Conservation (phyloP, 2,888 invertebrate genomes). For the Pseudolycoriella hygida region DNA sequence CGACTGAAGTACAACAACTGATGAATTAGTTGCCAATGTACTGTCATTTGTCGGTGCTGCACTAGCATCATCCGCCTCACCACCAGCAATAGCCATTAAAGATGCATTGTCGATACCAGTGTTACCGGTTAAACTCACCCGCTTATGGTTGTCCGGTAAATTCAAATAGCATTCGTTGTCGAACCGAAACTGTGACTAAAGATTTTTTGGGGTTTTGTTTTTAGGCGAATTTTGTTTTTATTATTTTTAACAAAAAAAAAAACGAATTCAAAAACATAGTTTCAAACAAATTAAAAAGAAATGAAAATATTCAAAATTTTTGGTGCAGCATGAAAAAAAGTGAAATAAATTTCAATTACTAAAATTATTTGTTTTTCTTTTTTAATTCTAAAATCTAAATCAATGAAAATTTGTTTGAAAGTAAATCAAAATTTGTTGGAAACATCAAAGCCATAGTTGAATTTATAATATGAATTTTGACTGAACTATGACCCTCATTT, state of each 20-base stretch:
- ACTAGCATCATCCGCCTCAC: conserved; percentile 15
- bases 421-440: no score
- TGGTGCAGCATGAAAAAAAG: no score
- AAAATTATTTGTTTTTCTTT: no score
- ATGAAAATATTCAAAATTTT: no score
- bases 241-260: not conserved
- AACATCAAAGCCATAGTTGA: no score
- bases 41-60: conserved; percentile 10
- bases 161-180: conserved; percentile 98
- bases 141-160: conserved; percentile 94
- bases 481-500: no score
- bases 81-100: conserved; percentile 15
- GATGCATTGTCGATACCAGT: conserved; percentile 23
- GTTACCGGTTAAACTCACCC: conserved; percentile 56
- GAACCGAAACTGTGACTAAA: conserved; percentile 97
- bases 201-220: not conserved
- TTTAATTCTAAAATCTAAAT: no score
- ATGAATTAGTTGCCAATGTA: conserved; percentile 1
- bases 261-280: not conserved
- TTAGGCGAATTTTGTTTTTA: not conserved
- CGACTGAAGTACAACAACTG: not conserved
- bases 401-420: no score
- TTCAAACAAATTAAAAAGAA: not conserved
- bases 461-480: no score
- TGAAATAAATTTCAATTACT: no score